Percentiles rank a stretch among this genome's conserved stretches.
phyloP scores from a whole-genome alignment of 2,888 invertebrate species.

The Hyalella azteca region DNA sequence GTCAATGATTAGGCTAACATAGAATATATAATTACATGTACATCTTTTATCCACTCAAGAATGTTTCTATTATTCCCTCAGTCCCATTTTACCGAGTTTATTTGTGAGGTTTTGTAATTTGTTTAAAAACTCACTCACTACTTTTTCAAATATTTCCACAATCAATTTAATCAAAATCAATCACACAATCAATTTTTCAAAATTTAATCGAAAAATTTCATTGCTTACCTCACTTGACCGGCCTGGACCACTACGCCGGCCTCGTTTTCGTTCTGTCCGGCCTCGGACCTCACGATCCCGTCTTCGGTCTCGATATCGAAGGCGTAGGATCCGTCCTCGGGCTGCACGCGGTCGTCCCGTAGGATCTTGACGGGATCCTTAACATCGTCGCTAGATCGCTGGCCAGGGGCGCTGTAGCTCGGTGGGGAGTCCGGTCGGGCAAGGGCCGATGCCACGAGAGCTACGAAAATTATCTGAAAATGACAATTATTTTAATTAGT shows the following conservation, averaged over 20 bases:
- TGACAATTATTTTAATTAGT: no score
- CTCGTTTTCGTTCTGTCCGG: conserved; percentile 35
- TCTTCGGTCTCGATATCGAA: conserved; percentile 40
- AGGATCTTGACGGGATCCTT: conserved; percentile 12
- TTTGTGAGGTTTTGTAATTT: no score
- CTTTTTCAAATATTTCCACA: no score
- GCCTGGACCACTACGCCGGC: conserved; percentile 34
- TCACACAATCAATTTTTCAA: no score
- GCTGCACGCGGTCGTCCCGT: conserved; percentile 35
- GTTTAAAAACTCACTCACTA: no score
- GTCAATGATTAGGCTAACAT: no score
- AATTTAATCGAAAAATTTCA: background rate
- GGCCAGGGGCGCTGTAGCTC: background rate
- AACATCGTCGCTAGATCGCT: background rate
- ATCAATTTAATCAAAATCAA: no score
- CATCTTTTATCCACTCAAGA: no score
- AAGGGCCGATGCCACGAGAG: conserved; percentile 3
- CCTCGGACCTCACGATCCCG: conserved; percentile 38
- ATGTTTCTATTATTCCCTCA: no score
- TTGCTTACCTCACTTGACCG: conserved; percentile 17
- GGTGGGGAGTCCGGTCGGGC: background rate
- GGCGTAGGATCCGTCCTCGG: conserved; percentile 37
- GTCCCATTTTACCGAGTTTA: no score
- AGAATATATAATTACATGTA: no score
- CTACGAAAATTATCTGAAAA: conserved; percentile 23